Percentiles rank a stretch among this genome's conserved stretches.
These are phyloP conservation scores for Poecilus cupreus DNA, from an alignment of 2,888 invertebrate species.

Conservation along the genomic window DNA sequence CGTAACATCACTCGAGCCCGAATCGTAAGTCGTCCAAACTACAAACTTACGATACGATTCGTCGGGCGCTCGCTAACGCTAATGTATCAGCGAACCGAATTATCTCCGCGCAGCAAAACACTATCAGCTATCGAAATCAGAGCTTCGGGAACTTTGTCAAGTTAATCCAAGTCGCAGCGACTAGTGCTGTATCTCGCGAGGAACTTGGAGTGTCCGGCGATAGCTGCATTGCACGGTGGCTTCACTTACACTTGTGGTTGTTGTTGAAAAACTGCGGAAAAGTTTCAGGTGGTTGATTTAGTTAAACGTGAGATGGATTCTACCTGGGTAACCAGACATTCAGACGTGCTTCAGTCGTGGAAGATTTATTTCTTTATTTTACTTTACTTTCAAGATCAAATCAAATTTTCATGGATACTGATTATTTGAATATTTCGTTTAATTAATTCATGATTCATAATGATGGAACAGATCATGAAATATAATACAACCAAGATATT, in stretches of 20 bases:
- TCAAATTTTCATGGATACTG: too few species aligned
- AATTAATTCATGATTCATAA: too few species aligned
- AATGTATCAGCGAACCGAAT: conserved; percentile 40
- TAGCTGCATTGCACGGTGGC: too few species aligned
- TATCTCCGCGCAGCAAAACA: neutral
- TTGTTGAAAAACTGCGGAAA: neutral
- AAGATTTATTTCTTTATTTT: too few species aligned
- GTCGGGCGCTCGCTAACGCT: neutral
- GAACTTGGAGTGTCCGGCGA: neutral
- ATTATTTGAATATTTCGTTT: too few species aligned
- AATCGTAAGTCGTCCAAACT: neutral
- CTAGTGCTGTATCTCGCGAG: neutral
- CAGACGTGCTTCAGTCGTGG: too few species aligned
- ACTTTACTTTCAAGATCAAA: too few species aligned
- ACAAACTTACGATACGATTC: conserved; percentile 9
- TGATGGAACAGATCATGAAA: too few species aligned
- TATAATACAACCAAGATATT: too few species aligned
- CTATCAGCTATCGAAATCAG: conserved; percentile 37
- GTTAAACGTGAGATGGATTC: neutral
- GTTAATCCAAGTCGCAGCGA: conserved; percentile 3
- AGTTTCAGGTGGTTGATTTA: neutral
- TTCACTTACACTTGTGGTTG: neutral
- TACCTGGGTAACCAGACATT: too few species aligned
- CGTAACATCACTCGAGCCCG: neutral
- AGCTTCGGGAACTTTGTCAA: conserved; percentile 2